These are phyloP conservation scores for Ibidorhyncha struthersii DNA, from an alignment of 2,113 vertebrate species.

Conservation along the genomic window DNA sequence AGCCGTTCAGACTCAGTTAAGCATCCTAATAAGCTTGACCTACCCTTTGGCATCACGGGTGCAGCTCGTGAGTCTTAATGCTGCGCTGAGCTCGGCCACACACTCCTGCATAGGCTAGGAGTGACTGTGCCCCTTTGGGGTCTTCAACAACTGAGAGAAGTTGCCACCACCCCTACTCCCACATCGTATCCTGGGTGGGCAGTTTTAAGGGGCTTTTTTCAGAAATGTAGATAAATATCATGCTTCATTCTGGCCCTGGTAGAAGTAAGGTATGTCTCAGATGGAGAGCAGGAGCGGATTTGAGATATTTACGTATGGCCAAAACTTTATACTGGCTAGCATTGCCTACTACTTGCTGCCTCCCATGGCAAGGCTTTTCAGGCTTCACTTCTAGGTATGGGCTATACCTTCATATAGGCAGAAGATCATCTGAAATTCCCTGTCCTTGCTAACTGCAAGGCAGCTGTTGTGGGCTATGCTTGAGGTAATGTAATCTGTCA, in stretches of 20 bases:
- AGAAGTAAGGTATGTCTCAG: not conserved
- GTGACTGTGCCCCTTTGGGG: not conserved
- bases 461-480: not conserved
- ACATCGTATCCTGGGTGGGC: not conserved
- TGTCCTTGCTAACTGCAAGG: not conserved
- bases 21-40: not conserved
- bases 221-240: not conserved
- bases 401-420: not conserved
- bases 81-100: not conserved
- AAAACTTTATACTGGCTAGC: not conserved
- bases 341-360: not conserved
- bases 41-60: not conserved
- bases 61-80: not conserved
- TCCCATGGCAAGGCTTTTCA: not conserved
- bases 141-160: not conserved
- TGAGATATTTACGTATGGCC: rapidly evolving
- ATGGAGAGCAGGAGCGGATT: not conserved
- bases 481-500: not conserved
- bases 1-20: not conserved
- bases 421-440: not conserved
- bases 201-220: not conserved
- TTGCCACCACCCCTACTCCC: not conserved
- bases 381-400: not conserved
- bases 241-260: not conserved
- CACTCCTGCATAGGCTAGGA: not conserved